Percentiles rank a stretch among this genome's conserved stretches.
Evolutionary conservation across 2,113 vertebrate species (phyloP).

Genomic region (Aleadryas rufinucha): DNA sequence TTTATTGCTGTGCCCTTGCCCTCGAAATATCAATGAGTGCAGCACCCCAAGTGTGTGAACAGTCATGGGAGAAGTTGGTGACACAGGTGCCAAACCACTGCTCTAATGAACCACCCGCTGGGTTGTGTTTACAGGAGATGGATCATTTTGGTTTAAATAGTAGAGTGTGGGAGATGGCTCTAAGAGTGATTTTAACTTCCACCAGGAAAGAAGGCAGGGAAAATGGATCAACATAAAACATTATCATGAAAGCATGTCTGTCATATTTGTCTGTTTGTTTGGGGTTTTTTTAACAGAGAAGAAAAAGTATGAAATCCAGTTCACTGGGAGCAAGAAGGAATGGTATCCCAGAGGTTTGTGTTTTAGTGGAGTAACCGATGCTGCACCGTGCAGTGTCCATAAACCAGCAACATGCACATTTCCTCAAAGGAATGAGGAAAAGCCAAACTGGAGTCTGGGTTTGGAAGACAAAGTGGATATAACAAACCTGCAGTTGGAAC

Average conservation of each 20-base stretch:
- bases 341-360: slow-evolving; percentile 2
- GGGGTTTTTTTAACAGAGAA: neutral
- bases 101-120: neutral
- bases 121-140: fast-evolving
- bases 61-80: neutral
- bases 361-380: slow-evolving; percentile 38
- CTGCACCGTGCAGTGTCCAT: neutral
- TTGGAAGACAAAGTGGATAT: neutral
- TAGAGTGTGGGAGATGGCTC: neutral
- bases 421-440: neutral
- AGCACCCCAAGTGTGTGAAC: neutral
- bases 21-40: neutral
- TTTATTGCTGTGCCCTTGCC: neutral
- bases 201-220: neutral
- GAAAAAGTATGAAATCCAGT: neutral
- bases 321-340: slow-evolving; percentile 22
- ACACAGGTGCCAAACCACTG: neutral
- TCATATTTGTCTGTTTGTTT: neutral
- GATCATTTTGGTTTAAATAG: neutral
- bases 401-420: slow-evolving; percentile 7
- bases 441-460: neutral
- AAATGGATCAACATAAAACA: neutral
- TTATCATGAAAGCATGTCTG: neutral
- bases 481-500: neutral
- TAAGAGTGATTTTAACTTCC: neutral